A percentile compares a stretch with the other conserved stretches of the same genome.
Conservation (phyloP, 2,113 vertebrate genomes). For the Rhinoptilus africanus region DNA sequence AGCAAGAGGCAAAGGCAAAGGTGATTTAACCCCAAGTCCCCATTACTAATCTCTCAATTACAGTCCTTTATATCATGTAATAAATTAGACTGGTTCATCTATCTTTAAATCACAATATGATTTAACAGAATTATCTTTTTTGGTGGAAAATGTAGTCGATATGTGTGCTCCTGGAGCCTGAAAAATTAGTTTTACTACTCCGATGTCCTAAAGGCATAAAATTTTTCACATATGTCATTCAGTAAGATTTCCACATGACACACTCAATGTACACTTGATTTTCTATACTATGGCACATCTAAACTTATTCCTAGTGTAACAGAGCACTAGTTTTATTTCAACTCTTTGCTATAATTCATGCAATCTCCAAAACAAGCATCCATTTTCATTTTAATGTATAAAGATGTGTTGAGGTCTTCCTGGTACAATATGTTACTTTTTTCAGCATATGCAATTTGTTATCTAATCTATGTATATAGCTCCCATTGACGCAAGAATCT, state of each 20-base stretch:
- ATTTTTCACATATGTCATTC: neutral
- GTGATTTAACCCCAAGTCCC: neutral
- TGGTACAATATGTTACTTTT: neutral
- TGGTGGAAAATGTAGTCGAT: neutral
- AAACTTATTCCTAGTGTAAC: neutral
- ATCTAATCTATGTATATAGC: neutral
- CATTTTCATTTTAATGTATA: neutral
- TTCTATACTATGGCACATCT: neutral
- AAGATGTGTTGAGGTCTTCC: neutral
- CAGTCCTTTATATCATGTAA: neutral
- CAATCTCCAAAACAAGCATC: neutral
- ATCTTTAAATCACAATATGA: neutral
- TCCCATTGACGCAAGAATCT: neutral
- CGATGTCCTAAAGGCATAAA: neutral
- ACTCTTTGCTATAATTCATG: neutral
- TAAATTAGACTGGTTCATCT: neutral
- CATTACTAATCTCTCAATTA: neutral
- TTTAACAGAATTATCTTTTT: neutral
- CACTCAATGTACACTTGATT: neutral
- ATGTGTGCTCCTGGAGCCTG: fast-evolving
- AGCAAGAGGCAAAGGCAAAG: neutral
- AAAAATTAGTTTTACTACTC: neutral
- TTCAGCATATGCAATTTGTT: neutral
- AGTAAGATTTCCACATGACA: neutral
- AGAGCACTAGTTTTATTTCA: neutral